A percentile compares a stretch with the other conserved stretches of the same genome.
Evolutionary conservation across 2,113 vertebrate species (phyloP).

Genomic region (Hipposideros armiger): DNA sequence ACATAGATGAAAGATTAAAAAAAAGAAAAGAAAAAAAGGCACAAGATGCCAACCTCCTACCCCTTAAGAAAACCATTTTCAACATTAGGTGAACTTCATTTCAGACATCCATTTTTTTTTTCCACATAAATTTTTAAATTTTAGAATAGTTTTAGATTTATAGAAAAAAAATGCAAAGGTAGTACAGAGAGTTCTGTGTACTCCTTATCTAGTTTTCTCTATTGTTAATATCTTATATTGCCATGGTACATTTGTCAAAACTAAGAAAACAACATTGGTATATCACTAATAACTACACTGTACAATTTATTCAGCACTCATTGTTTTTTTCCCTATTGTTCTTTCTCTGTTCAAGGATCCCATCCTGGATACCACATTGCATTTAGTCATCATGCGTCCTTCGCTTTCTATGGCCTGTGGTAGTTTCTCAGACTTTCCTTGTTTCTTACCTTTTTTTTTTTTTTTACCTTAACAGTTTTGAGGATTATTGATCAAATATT

Average conservation of each 20-base stretch:
- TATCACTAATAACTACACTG: neutral
- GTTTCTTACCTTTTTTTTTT: neutral
- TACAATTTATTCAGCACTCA: neutral
- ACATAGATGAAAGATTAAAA: neutral
- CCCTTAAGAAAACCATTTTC: neutral
- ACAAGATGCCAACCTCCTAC: neutral
- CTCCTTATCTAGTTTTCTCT: neutral
- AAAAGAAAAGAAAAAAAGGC: neutral
- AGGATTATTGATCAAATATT: neutral
- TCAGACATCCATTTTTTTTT: neutral
- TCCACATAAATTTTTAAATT: neutral
- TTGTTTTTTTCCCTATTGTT: neutral
- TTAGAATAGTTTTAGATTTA: conserved; percentile 28
- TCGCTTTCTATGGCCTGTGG: neutral
- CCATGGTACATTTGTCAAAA: neutral
- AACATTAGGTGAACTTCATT: neutral
- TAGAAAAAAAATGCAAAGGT: neutral
- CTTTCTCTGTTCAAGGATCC: neutral
- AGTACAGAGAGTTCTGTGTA: neutral
- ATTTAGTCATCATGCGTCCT: neutral
- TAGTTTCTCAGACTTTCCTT: neutral
- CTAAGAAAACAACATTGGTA: neutral
- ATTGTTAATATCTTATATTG: neutral
- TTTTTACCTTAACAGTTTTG: neutral
- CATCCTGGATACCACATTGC: neutral